Base-by-base conservation (phyloP, 1,140 invertebrate genomes). In the Centruroides sculpturatus region DNA sequence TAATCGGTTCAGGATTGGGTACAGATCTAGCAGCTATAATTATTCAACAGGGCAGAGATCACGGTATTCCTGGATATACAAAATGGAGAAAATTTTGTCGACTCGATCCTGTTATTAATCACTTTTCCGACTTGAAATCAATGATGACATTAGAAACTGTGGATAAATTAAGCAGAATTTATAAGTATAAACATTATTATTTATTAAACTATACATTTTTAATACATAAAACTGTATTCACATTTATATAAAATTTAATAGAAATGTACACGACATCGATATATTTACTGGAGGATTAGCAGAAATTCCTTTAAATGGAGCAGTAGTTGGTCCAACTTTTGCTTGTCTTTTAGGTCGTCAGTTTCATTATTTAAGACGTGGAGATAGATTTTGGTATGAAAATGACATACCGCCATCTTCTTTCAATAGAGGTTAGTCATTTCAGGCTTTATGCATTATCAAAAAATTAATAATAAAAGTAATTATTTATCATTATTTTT, bases 331-430 rank as follows among this genome's bases (percentile, higher is more conserved):
- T 0, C 82, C 83, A 5, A 91, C 88, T 0, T 89, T 92, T 69
- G 80, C 81, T 0, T 89, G 89, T 64, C 82, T 93, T 12, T 68
- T 94, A 0, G 83, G 82, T 10, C 71, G 83, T 41, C 91, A 95
- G 69, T 90, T 93, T 67, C 79, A 82, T 50, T 82, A 84, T 55
- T 72, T 89, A 0, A 82, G 87, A 64, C 82, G 85, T 66, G 86
- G 87, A n/a, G 76, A 78, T 64, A 80, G 92, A 57, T 96, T 93
- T 69, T 97, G 92, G 90, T 96, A 93, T 68, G 92, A 96, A 74
- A 95, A 95, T 70, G 92, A 95, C 70, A 80, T 94, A 41, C 89
- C 90, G 0, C 91, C 91, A 66, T 91, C 89, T 1, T 84, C 89
- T 10, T 82, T 95, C 63, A 84, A 79, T 7, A 68, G 71, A 67